phyloP scores from a whole-genome alignment of 2,113 vertebrate genomes.

The Eidolon helvum region DNA sequence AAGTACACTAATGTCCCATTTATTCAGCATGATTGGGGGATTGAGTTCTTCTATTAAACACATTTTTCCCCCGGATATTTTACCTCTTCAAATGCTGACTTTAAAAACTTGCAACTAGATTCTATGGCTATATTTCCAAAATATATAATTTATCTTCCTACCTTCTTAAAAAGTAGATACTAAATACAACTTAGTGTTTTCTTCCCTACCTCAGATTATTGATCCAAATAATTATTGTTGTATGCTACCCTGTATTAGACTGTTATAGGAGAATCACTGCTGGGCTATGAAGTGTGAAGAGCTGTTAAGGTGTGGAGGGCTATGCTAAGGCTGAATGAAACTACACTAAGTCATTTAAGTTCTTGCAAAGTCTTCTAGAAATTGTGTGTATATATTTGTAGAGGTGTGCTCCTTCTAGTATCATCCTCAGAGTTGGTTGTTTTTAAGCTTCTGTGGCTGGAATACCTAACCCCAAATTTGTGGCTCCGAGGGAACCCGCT shows the following conservation, averaged over 20 bases:
- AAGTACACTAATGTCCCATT: background rate
- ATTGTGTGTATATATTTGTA: background rate
- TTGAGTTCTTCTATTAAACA: background rate
- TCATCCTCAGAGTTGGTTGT: background rate
- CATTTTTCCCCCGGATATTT: background rate
- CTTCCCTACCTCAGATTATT: background rate
- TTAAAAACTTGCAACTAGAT: background rate
- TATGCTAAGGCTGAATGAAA: background rate
- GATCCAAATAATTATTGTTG: background rate
- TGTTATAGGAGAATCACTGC: background rate
- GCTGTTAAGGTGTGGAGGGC: background rate
- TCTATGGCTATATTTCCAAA: background rate
- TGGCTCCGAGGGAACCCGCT: background rate
- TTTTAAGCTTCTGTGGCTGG: background rate
- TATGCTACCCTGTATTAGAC: background rate
- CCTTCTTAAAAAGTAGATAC: background rate
- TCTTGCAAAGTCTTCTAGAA: background rate
- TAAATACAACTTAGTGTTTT: background rate
- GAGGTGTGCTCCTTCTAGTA: background rate
- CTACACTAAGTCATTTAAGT: background rate
- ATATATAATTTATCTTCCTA: background rate
- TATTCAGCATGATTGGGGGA: background rate
- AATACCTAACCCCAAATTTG: background rate
- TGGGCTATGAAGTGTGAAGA: background rate
- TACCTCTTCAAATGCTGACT: background rate